Percentiles rank a stretch among this genome's conserved stretches.
These are phyloP conservation scores for Carcharodon carcharias DNA, from an alignment of 2,797 vertebrate genomes.

Conservation along the genomic window DNA sequence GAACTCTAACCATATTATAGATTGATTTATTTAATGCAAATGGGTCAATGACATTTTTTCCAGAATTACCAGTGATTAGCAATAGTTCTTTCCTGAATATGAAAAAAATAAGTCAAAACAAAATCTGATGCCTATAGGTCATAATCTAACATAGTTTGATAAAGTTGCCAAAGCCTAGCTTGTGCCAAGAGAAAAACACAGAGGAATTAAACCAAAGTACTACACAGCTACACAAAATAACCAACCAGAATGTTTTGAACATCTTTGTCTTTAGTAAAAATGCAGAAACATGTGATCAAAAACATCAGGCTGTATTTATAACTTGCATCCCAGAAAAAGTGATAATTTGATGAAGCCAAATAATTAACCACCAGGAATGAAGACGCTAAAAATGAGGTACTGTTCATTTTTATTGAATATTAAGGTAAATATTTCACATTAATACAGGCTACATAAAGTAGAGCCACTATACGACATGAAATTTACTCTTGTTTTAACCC, in stretches of 20 bases:
- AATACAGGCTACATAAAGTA: constrained; percentile 99
- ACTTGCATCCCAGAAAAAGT: background rate
- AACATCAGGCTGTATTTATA: background rate
- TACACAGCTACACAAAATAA: background rate
- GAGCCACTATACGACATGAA: constrained; percentile 98
- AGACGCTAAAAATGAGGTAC: constrained; percentile 45
- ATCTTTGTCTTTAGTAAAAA: background rate
- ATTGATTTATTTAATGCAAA: background rate
- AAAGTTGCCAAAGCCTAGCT: background rate
- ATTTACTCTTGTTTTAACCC: constrained; percentile 94
- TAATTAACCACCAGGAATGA: constrained; percentile 32
- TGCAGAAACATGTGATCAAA: background rate
- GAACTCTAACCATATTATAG: background rate
- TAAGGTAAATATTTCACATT: constrained; percentile 99
- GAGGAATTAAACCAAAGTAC: background rate
- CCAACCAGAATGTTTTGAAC: background rate
- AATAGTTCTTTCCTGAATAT: background rate
- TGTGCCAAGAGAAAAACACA: background rate
- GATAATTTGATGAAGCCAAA: background rate
- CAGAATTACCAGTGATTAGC: background rate
- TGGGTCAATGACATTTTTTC: background rate
- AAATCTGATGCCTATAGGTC: background rate
- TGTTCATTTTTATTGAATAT: constrained; percentile 97
- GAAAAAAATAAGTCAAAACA: background rate
- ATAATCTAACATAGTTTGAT: constrained; percentile 3